Evolutionary conservation across 2,113 vertebrate species (phyloP).

Genomic region (Bos javanicus): DNA sequence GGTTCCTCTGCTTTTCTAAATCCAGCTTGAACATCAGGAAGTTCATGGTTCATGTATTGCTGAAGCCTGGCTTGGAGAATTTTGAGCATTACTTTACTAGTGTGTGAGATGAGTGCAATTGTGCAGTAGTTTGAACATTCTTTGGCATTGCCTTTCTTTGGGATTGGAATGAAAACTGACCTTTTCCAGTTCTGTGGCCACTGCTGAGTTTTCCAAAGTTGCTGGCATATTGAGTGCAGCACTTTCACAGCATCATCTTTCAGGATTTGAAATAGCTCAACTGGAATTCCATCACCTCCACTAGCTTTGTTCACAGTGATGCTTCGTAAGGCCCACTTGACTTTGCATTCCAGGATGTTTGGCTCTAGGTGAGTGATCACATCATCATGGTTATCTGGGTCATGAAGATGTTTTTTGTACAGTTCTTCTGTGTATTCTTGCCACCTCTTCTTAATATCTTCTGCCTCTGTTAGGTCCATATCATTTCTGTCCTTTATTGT

Average conservation of each 20-base stretch:
- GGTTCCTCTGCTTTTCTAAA: not conserved
- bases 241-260: not conserved
- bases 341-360: not conserved
- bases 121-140: not conserved
- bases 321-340: not conserved
- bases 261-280: not conserved
- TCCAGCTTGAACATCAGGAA: not conserved
- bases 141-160: not conserved
- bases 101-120: not conserved
- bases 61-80: not conserved
- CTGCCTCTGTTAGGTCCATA: not conserved
- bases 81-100: not conserved
- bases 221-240: not conserved
- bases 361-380: not conserved
- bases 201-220: not conserved
- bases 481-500: not conserved
- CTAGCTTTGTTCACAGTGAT: not conserved
- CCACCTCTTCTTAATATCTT: not conserved
- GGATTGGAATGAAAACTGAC: not conserved
- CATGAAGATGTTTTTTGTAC: not conserved
- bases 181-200: not conserved
- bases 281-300: not conserved
- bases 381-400: not conserved
- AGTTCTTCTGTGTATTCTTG: not conserved
- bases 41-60: not conserved